Percentiles rank a stretch among this genome's conserved stretches.
These are phyloP conservation scores for Colius striatus DNA, from an alignment of 2,113 vertebrate genomes.

Conservation along the genomic window DNA sequence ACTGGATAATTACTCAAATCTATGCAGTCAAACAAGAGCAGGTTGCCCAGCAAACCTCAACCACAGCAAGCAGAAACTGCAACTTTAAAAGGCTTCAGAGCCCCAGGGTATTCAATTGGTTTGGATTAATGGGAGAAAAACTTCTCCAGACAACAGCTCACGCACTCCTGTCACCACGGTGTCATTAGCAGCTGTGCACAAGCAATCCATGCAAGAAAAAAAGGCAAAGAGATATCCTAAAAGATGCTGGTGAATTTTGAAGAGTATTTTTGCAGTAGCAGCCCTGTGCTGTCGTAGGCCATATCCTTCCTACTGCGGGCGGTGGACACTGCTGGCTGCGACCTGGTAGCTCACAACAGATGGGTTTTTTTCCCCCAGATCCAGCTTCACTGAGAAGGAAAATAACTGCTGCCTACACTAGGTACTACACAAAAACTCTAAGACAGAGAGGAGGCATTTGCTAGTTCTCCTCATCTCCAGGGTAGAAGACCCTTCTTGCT, in stretches of 20 bases:
- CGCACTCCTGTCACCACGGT: background rate
- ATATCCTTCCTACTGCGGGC: background rate
- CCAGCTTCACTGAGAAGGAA: background rate
- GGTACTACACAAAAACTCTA: background rate
- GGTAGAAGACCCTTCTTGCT: background rate
- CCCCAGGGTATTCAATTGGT: background rate
- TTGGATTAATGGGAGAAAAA: background rate
- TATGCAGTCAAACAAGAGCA: background rate
- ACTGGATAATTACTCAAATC: background rate
- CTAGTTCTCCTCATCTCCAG: background rate
- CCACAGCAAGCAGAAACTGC: background rate
- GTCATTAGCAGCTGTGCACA: background rate
- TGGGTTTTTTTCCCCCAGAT: background rate
- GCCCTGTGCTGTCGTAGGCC: rapidly evolving
- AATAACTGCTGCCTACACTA: background rate
- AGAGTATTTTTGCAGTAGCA: background rate
- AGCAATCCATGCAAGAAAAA: background rate
- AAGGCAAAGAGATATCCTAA: background rate
- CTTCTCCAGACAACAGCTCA: background rate
- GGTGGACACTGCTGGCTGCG: rapidly evolving
- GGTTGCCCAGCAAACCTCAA: background rate
- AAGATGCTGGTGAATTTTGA: background rate
- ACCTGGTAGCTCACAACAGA: background rate
- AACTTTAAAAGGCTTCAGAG: background rate
- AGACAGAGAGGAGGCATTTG: background rate